phyloP scores from a whole-genome alignment of 2,888 invertebrate species.

The Sminthurides aquaticus region DNA sequence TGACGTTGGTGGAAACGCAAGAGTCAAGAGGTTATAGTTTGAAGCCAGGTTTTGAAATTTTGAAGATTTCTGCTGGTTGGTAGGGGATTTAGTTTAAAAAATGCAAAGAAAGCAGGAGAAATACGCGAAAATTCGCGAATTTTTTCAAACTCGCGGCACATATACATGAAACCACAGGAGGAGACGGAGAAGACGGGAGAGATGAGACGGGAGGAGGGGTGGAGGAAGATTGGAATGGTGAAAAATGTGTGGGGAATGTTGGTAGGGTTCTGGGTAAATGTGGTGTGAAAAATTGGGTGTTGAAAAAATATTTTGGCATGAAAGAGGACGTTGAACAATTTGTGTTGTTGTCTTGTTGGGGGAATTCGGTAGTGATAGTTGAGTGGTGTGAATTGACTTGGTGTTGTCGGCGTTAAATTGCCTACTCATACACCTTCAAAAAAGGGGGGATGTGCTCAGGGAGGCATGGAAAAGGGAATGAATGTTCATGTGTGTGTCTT shows the following conservation, averaged over 20 bases:
- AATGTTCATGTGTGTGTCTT: no score
- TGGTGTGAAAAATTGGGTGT: slow-evolving; percentile 42
- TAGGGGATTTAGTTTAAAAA: no score
- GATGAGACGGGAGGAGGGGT: background rate
- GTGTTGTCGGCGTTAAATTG: background rate
- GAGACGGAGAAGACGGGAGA: no score
- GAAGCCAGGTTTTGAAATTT: no score
- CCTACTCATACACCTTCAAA: background rate
- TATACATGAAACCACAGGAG: background rate
- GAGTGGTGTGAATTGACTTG: slow-evolving; percentile 7
- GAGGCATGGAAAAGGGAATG: no score
- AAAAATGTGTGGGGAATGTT: background rate
- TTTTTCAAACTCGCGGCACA: no score
- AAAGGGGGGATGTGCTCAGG: no score
- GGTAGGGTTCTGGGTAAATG: slow-evolving; percentile 16
- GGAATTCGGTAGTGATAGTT: background rate
- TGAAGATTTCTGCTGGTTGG: no score
- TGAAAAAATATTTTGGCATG: slow-evolving; percentile 44
- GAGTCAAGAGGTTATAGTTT: no score
- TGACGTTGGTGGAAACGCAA: no score
- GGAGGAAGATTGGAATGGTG: background rate
- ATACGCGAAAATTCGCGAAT: no score
- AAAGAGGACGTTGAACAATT: slow-evolving; percentile 34
- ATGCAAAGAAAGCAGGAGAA: no score
- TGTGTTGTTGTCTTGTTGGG: slow-evolving; percentile 15